Percentiles rank a stretch among this genome's conserved stretches.
phyloP scores from a whole-genome alignment of 2,113 vertebrate species.

The Coregonus clupeaformis region DNA sequence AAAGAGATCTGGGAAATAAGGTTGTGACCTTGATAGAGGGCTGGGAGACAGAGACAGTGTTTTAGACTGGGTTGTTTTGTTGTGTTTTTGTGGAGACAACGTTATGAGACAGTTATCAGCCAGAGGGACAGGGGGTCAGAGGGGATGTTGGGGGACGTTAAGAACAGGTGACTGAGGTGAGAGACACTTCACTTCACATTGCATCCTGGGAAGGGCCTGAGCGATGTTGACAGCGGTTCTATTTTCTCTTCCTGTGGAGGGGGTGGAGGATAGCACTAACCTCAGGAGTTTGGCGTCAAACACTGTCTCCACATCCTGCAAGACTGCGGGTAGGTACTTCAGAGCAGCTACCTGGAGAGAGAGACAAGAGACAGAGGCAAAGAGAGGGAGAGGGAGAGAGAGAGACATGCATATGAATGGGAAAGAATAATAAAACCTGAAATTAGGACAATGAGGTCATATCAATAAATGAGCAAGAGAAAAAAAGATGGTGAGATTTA shows the following conservation, averaged over 20 bases:
- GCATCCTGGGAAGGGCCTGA: background rate
- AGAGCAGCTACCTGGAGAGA: conserved; percentile 87
- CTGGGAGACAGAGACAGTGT: too few relatives aligned
- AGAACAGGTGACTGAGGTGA: background rate
- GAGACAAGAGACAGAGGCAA: background rate
- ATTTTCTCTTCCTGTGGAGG: background rate
- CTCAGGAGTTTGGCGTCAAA: conserved; percentile 94
- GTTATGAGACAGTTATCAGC: conserved; percentile 33
- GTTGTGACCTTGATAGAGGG: background rate
- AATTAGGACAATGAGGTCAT: too few relatives aligned
- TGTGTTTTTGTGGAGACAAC: too few relatives aligned
- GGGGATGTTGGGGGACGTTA: too few relatives aligned
- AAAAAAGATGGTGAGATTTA: background rate
- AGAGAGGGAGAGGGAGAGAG: background rate
- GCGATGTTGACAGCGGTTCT: conserved; percentile 16
- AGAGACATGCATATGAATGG: background rate
- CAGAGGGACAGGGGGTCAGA: conserved; percentile 1
- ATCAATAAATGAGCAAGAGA: background rate
- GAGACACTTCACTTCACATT: conserved; percentile 9
- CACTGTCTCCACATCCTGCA: conserved; percentile 93
- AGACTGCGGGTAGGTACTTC: conserved; percentile 94
- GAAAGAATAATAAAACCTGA: too few relatives aligned
- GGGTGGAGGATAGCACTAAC: conserved; percentile 59
- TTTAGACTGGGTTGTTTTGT: too few relatives aligned
- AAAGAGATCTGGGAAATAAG: background rate